phyloP scores from a whole-genome alignment of 2,797 vertebrate genomes.

The Coreius guichenoti region DNA sequence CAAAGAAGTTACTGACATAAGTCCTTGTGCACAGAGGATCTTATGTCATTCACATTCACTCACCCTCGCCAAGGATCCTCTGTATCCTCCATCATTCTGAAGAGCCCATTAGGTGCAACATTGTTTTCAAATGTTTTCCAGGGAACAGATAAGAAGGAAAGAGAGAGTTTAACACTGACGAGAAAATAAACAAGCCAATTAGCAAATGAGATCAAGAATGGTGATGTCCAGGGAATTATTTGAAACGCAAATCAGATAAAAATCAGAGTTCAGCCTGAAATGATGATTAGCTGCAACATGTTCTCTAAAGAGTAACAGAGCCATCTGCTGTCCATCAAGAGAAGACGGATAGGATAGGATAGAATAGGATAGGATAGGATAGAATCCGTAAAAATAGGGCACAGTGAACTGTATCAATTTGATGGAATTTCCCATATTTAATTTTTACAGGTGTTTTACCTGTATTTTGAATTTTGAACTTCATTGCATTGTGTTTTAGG shows the following conservation, averaged over 20 bases:
- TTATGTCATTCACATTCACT: conserved; percentile 33
- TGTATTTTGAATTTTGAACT: too few species aligned
- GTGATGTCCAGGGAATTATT: neutral
- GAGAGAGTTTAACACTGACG: neutral
- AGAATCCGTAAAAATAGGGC: too few species aligned
- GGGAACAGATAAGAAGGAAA: neutral
- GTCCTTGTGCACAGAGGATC: neutral
- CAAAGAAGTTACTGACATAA: conserved; percentile 1
- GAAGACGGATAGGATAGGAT: neutral
- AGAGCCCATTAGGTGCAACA: conserved; percentile 38
- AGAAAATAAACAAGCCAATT: neutral
- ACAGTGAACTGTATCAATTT: too few species aligned
- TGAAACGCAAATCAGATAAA: neutral
- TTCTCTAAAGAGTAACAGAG: conserved; percentile 23
- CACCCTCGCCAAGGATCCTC: conserved; percentile 20
- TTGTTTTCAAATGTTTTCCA: neutral
- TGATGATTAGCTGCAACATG: neutral
- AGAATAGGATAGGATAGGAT: neutral
- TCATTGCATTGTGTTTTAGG: too few species aligned
- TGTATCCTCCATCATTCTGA: conserved; percentile 15
- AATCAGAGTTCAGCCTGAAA: neutral
- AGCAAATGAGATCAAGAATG: neutral
- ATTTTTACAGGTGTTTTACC: too few species aligned
- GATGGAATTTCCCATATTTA: too few species aligned
- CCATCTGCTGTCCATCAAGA: conserved; percentile 35